Evolutionary conservation across 2,888 invertebrate genomes (phyloP).

Genomic region (Osedax fenrisi): DNA sequence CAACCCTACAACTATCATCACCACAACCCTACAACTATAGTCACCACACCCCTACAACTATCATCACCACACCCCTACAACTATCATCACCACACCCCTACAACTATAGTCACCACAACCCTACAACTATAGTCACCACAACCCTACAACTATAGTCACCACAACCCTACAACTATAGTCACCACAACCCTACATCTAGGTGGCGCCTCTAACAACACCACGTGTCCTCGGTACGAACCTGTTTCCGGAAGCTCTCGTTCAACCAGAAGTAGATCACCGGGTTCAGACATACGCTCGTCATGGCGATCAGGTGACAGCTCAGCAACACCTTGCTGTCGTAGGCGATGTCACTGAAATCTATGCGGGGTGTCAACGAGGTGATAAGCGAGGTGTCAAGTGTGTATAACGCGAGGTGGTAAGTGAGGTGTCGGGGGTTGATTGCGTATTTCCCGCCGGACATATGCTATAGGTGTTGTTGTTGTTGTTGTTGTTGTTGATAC

Average conservation of each 20-base stretch:
- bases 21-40: no score
- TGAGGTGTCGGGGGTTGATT: neutral
- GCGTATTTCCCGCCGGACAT: neutral
- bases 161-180: no score
- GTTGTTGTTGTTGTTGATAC: neutral
- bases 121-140: no score
- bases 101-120: no score
- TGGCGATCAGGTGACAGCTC: conserved; percentile 52
- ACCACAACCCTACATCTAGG: no score
- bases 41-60: no score
- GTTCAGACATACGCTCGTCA: conserved; percentile 52
- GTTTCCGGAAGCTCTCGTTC: conserved; percentile 51
- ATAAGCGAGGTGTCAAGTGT: neutral
- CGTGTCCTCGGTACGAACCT: no score
- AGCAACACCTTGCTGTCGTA: conserved; percentile 50
- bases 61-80: no score
- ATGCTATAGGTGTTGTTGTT: neutral
- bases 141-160: no score
- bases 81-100: no score
- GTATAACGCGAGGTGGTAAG: neutral
- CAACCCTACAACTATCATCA: no score
- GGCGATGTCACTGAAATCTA: neutral
- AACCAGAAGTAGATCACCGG: conserved; percentile 53
- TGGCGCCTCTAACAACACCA: no score
- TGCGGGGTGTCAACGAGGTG: neutral